Evolutionary conservation across 2,888 invertebrate genomes (phyloP), one percentile per base, ranked within the genome.

Genomic region (Arrhopalites spinosus): DNA sequence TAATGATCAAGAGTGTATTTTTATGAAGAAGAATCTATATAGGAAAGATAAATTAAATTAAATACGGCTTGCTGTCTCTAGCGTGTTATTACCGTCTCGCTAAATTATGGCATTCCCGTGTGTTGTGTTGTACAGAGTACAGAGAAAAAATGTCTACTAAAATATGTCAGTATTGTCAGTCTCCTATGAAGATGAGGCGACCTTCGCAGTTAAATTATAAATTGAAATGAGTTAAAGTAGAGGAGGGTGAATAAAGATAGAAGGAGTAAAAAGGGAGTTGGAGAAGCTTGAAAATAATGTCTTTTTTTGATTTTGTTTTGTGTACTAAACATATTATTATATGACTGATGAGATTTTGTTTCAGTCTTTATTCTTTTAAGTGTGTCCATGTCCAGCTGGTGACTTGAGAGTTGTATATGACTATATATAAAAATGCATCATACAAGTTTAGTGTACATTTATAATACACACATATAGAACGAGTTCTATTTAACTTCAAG

Each of bases 101-200:
- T 66, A 66, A 66, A 66, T 66, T 66, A 66, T 66, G 36, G 30
- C 36, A 36, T 36, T 36, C 36, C 36, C 3, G 36, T 20, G 53
- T 53, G 53, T 53, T n/a, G 20, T n/a, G 11, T 36, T 36, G 5
- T 36, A 36, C 36, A 36, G 36, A 7, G 36, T 3, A 36, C 5
- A 36, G 36, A 11, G 36, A 36, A 11, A 36, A 36, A 11, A 36
- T 36, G 11, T 36, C 11, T 36, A 36, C 36, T 36, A 7, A 36
- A 36, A 36, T 36, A 36, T 36, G 36, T 36, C 36, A 36, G 36
- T 36, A 36, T 36, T 36, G 36, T 36, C 36, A 36, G 36, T 36
- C 36, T 11, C 3, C 36, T 36, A 36, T 36, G 36, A 36, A 7
- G 36, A 36, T 7, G 36, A 36, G 36, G 11, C 36, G 36, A 36